Evolutionary conservation across 2,113 vertebrate species (phyloP), one percentile per base, ranked within the genome.

Genomic region (Scolopax mira): DNA sequence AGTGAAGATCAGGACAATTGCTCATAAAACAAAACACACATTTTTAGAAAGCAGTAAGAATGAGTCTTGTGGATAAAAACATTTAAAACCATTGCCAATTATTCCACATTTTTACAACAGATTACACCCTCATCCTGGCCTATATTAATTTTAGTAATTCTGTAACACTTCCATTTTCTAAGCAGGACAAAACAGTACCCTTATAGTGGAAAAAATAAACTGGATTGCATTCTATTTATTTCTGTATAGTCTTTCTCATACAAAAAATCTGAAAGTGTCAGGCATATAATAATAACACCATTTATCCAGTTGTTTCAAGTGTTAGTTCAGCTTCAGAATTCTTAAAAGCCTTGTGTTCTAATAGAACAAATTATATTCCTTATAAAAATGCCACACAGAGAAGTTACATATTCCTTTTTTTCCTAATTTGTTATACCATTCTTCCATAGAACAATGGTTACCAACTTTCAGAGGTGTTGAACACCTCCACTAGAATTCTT

Each of bases 281-380:
- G 75, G 33, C 67, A 79, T 82, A n/a, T 57, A 85, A 77, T 60
- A 85, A 89, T 67, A 69, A 88, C 62, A 91, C 24, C 49, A 79
- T 88, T 95, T 88, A 91, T 87, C 62, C 82, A 77, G 12, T 79
- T 85, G 67, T 82, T 94, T 77, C 64, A 80, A 77, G 58, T 88
- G 31, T 23, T 84, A 66, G 51, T 66, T 80, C 61, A 83, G 69
- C n/a, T 70, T 52, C 35, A 66, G 51, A 80, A 66, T 51, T 41
- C 49, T 73, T 89, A 89, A 92, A 85, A 93, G 67, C 37, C 46
- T 84, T 37, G 33, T 25, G 10, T 73, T 90, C 82, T 52, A 85
- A 66, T 18, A 89, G 58, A 41, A 69, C 4, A 3, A 81, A 77
- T 79, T 65, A n/a, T 64, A 57, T 60, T 52, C 48, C 73, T 80